Conservation (phyloP, 2,113 vertebrate genomes). For the Sciurus niger region DNA sequence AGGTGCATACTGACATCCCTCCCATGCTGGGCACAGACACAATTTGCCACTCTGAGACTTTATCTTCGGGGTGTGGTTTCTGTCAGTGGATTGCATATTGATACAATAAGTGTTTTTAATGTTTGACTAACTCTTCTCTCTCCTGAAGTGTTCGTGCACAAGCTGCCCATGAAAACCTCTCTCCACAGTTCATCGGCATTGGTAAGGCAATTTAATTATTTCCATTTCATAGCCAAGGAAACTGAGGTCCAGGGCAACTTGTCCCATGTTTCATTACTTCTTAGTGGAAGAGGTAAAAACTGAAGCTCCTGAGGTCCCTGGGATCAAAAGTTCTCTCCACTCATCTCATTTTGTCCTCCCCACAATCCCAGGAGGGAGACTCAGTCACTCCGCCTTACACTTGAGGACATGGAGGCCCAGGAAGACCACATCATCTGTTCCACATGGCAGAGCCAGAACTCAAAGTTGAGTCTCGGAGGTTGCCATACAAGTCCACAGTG, state of each 20-base stretch:
- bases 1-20: accelerated
- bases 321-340: not conserved
- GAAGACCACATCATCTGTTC: not conserved
- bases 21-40: accelerated
- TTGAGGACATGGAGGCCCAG: not conserved
- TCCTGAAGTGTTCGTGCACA: not conserved
- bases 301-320: not conserved
- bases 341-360: not conserved
- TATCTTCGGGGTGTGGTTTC: not conserved
- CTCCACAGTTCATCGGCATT: not conserved
- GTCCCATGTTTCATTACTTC: not conserved
- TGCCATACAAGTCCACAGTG: not conserved
- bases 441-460: not conserved
- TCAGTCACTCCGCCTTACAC: not conserved
- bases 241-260: not conserved
- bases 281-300: not conserved
- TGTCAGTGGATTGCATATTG: accelerated
- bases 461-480: not conserved
- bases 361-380: not conserved
- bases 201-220: not conserved
- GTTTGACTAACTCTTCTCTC: not conserved
- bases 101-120: not conserved
- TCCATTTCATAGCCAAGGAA: constrained; percentile 16
- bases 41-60: not conserved
- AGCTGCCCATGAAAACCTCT: not conserved